A percentile compares a stretch with the other conserved stretches of the same genome.
Conservation (phyloP, 1,140 invertebrate species). For the Mylabris phalerata region DNA sequence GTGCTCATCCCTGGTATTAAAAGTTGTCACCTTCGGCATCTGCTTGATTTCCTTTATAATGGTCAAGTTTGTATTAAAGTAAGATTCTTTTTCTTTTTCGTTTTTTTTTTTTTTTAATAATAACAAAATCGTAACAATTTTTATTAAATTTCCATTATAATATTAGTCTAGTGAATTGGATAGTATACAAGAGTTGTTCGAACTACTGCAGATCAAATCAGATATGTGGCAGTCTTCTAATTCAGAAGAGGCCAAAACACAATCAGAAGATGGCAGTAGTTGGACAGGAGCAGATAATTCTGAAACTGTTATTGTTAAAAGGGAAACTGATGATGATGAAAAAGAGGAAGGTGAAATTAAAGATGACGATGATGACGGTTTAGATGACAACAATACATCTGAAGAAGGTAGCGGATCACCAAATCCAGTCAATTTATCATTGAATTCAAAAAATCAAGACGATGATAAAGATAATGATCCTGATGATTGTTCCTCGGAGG, state of each 20-base stretch:
- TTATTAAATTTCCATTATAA: conserved; percentile 32
- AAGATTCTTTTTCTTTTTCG: conserved; percentile 25
- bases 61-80: conserved; percentile 76
- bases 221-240: conserved; percentile 58
- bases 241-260: conserved; percentile 44
- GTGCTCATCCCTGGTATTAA: conserved; percentile 76
- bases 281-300: conserved; percentile 51
- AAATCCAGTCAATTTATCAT: conserved; percentile 71
- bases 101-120: no score
- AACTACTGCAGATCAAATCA: conserved; percentile 75
- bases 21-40: conserved; percentile 65
- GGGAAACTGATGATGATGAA: conserved; percentile 45
- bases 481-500: conserved; percentile 26
- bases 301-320: conserved; percentile 54
- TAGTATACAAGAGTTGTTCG: conserved; percentile 71
- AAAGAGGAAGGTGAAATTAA: conserved; percentile 41
- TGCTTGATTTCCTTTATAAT: conserved; percentile 76
- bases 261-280: conserved; percentile 47
- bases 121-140: background rate
- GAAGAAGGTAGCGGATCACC: conserved; percentile 40
- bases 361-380: conserved; percentile 32
- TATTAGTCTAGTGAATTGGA: conserved; percentile 69
- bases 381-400: conserved; percentile 23
- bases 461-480: conserved; percentile 35
- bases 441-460: conserved; percentile 44